A percentile compares a stretch with the other conserved stretches of the same genome.
These are phyloP conservation scores for Orchesellides sinensis DNA, from an alignment of 2,888 invertebrate genomes.

Conservation along the genomic window DNA sequence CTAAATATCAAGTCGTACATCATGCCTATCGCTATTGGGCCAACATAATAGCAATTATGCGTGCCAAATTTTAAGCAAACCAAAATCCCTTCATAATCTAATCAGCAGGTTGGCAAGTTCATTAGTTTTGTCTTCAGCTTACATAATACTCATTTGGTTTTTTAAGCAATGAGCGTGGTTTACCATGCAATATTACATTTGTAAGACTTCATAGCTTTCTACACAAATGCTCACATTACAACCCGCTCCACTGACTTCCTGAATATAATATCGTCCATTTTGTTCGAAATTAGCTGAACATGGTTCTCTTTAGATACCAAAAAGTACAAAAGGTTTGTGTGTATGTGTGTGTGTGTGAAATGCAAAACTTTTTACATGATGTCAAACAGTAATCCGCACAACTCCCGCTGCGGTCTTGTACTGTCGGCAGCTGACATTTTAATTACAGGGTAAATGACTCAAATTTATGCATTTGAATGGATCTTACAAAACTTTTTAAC, in stretches of 20 bases:
- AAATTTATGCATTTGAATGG: slow-evolving; percentile 56
- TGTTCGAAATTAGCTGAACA: slow-evolving; percentile 56
- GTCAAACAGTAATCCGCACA: slow-evolving; percentile 54
- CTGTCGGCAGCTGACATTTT: slow-evolving; percentile 69
- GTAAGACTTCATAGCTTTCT: background rate
- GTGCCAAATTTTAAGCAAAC: slow-evolving; percentile 56
- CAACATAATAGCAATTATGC: slow-evolving; percentile 56
- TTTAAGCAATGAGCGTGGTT: background rate
- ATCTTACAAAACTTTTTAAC: background rate
- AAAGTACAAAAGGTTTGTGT: slow-evolving; percentile 19
- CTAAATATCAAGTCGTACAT: slow-evolving; percentile 23
- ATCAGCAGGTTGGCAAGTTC: slow-evolving; percentile 68
- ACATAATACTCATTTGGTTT: background rate
- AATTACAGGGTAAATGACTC: slow-evolving; percentile 67
- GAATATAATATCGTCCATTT: slow-evolving; percentile 54
- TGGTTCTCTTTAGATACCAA: slow-evolving; percentile 33
- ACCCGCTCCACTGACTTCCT: slow-evolving; percentile 45
- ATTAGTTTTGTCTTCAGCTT: slow-evolving; percentile 55
- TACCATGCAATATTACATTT: background rate
- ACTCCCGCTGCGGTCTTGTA: slow-evolving; percentile 59
- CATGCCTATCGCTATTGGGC: slow-evolving; percentile 20
- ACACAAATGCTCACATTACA: background rate
- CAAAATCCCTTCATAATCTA: slow-evolving; percentile 61
- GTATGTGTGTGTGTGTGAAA: slow-evolving; percentile 26
- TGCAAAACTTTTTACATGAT: slow-evolving; percentile 45